A percentile compares a stretch with the other conserved stretches of the same genome.
Evolutionary conservation across 92 coral and sea anemone genomes (phyloP).

Genomic region (Porites lobata): DNA sequence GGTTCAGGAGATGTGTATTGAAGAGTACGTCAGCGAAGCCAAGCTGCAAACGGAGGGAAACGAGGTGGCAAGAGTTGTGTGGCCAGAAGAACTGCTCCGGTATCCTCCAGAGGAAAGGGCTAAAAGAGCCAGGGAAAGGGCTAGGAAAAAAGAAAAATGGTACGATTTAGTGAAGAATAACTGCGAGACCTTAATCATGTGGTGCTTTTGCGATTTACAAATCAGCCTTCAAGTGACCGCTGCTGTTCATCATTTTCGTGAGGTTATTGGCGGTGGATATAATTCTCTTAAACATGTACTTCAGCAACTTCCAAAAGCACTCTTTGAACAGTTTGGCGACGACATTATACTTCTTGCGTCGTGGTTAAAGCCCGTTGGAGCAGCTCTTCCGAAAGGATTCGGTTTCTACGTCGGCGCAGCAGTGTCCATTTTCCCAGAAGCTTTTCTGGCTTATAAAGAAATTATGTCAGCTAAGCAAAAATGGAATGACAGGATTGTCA

Average conservation of each 20-base stretch:
- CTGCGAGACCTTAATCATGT: slow-evolving; percentile 44
- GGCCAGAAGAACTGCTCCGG: slow-evolving; percentile 38
- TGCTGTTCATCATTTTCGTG: neutral
- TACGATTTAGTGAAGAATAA: slow-evolving; percentile 4
- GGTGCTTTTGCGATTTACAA: slow-evolving; percentile 25
- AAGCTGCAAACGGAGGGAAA: slow-evolving; percentile 16
- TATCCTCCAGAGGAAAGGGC: slow-evolving; percentile 16
- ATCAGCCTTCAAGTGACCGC: neutral
- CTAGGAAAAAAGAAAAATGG: neutral
- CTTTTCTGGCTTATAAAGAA: neutral
- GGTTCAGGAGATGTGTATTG: neutral
- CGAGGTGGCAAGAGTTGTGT: slow-evolving; percentile 32
- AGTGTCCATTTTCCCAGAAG: neutral
- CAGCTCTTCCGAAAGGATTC: neutral
- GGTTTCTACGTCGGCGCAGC: neutral
- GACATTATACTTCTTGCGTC: too few species aligned
- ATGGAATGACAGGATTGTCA: neutral
- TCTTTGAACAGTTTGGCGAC: too few species aligned
- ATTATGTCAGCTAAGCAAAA: neutral
- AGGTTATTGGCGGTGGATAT: neutral
- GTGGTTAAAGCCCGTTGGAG: too few species aligned
- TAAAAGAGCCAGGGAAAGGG: neutral
- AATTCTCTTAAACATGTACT: too few species aligned
- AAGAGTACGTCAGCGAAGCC: slow-evolving; percentile 5
- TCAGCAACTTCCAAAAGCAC: too few species aligned